Evolutionary conservation across 2,888 invertebrate genomes (phyloP).

Genomic region (Ochropleura leucogaster): DNA sequence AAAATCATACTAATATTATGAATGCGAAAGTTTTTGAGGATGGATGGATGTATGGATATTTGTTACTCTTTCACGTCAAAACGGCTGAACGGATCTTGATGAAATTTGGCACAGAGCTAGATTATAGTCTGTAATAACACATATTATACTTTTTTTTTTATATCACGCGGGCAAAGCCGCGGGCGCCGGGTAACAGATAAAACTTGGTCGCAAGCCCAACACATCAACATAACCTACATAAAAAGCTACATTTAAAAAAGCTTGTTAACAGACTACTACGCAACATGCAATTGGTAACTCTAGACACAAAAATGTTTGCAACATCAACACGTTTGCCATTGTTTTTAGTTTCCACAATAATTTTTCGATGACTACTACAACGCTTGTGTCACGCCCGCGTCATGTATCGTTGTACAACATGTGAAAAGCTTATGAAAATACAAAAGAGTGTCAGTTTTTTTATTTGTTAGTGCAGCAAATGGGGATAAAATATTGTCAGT

Average conservation of each 20-base stretch:
- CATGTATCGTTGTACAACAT: constrained; percentile 50
- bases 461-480: constrained; percentile 26
- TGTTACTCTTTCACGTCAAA: too few relatives aligned
- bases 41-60: too few relatives aligned
- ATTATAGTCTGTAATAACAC: too few relatives aligned
- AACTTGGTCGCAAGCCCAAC: constrained; percentile 2
- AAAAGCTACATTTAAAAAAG: constrained; percentile 15
- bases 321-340: constrained; percentile 13
- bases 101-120: too few relatives aligned
- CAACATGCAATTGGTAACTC: constrained; percentile 34
- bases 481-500: constrained; percentile 20
- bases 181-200: neutral
- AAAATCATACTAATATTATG: too few relatives aligned
- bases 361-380: constrained; percentile 58
- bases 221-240: neutral
- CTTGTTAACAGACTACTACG: neutral
- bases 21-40: too few relatives aligned
- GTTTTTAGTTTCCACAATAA: constrained; percentile 43
- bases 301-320: constrained; percentile 11
- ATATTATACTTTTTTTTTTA: too few relatives aligned
- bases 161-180: too few relatives aligned
- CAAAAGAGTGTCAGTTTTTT: constrained; percentile 41
- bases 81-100: too few relatives aligned
- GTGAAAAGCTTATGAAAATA: constrained; percentile 37
- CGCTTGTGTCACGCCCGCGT: constrained; percentile 45